phyloP scores from a whole-genome alignment of 2,797 vertebrate species.

The Novumbra hubbsi region DNA sequence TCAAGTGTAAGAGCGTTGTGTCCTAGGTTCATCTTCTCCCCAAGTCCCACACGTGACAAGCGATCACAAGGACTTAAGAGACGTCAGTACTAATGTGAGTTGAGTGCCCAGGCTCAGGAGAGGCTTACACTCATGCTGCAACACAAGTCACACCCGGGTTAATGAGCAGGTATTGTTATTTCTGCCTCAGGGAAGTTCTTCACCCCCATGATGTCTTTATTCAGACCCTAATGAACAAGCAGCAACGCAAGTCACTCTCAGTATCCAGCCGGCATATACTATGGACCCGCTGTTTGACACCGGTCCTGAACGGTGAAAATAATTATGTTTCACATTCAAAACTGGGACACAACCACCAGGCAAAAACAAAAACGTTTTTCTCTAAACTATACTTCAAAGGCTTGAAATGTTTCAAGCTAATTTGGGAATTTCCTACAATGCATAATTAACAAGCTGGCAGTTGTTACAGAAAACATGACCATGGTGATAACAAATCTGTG shows the following conservation, averaged over 20 bases:
- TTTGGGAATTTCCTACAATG: constrained; percentile 35
- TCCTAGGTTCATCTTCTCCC: constrained; percentile 2
- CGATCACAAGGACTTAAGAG: constrained; percentile 45
- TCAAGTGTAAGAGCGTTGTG: constrained; percentile 13
- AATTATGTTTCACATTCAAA: no score
- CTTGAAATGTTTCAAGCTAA: constrained; percentile 51
- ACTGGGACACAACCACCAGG: no score
- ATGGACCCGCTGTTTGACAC: constrained; percentile 42
- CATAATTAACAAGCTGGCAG: constrained; percentile 27
- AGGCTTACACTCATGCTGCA: neutral
- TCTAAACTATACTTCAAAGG: constrained; percentile 58
- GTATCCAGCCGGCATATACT: constrained; percentile 50
- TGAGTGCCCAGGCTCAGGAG: constrained; percentile 29
- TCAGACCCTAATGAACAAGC: constrained; percentile 45
- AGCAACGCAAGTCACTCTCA: no score
- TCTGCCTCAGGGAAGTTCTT: constrained; percentile 1
- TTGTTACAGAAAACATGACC: constrained; percentile 18
- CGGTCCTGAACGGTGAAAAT: no score
- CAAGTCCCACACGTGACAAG: constrained; percentile 24
- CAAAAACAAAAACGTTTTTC: constrained; percentile 48
- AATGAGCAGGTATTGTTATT: neutral
- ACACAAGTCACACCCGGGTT: neutral
- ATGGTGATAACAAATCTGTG: constrained; percentile 1
- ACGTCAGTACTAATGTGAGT: constrained; percentile 31
- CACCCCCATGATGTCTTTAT: constrained; percentile 23